A percentile compares a stretch with the other conserved stretches of the same genome.
Conservation (phyloP, 2,113 vertebrate species). For the Eubucco bourcierii region DNA sequence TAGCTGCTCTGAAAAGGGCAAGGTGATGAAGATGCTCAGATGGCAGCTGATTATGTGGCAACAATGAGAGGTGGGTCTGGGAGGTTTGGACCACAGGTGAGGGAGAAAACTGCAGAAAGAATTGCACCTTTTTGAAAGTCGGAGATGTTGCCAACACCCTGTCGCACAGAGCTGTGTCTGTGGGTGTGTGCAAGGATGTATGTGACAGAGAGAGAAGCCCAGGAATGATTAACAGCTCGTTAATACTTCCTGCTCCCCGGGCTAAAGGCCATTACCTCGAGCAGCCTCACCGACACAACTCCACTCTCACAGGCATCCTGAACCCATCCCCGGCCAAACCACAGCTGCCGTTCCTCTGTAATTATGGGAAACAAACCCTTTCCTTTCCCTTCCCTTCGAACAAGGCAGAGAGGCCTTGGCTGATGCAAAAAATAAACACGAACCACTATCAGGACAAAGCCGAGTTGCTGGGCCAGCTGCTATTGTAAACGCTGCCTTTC, state of each 20-base stretch:
- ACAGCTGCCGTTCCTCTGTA: not conserved
- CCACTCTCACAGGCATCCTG: not conserved
- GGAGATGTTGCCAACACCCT: not conserved
- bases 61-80: not conserved
- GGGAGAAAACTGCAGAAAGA: not conserved
- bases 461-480: not conserved
- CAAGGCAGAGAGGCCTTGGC: slow-evolving; percentile 43
- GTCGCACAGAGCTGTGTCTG: accelerated
- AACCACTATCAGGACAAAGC: slow-evolving; percentile 41
- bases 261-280: not conserved
- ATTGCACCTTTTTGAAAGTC: not conserved
- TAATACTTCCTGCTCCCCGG: not conserved
- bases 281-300: not conserved
- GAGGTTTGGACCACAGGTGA: not conserved
- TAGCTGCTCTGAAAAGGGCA: not conserved
- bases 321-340: slow-evolving; percentile 11
- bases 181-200: not conserved
- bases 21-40: not conserved
- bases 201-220: not conserved
- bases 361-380: slow-evolving; percentile 25
- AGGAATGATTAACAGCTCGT: not conserved
- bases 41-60: not conserved
- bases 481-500: slow-evolving; percentile 38
- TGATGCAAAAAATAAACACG: slow-evolving; percentile 64
- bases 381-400: slow-evolving; percentile 57